Base-by-base conservation (phyloP, 1,140 invertebrate genomes). In the Argopecten irradians region DNA sequence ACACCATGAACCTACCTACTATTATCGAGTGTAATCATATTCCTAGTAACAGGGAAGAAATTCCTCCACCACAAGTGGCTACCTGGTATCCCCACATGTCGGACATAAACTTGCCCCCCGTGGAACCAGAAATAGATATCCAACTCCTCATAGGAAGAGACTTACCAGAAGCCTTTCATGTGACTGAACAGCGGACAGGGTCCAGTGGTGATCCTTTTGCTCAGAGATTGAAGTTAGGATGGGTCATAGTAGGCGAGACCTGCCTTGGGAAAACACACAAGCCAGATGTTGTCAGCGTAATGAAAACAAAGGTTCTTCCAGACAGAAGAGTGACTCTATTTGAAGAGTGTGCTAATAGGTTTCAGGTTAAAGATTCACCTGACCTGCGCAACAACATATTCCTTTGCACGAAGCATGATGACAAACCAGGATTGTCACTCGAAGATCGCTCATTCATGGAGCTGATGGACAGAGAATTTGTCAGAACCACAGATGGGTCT, bases 41-140 rank as follows among this genome's bases (percentile, higher is more conserved):
- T 33, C 91, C 91, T 16, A 89, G 87, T 28, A 89, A 89, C 36
- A 88, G 87, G 55, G 32, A 89, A 3, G 91, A 92, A 84, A 90
- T 92, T 32, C 86, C 91, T 19, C 87, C 88, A n/a, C 91, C 88
- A 22, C 83, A 84, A 16, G 46, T 89, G 19, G 91, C 89, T 46
- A 35, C 5, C 32, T 33, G 35, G 14, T 88, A 88, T 82, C 22
- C 36, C 13, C 89, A 91, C 85, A 84, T 91, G 19, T 19, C 16
- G 13, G 84, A 87, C 28, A 86, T 91, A 32, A 22, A 33, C n/a
- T 85, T 85, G 36, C 84, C 87, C 28, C 28, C 35, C 39, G 22
- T 88, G 35, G n/a, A 43, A 14, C 1, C 22, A n/a, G 32, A 86
- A 19, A 41, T 32, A 22, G 34, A 86, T 11, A 88, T 88, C 19